These are phyloP conservation scores for Andricus curvator DNA, from an alignment of 2,888 invertebrate genomes.

Conservation along the genomic window DNA sequence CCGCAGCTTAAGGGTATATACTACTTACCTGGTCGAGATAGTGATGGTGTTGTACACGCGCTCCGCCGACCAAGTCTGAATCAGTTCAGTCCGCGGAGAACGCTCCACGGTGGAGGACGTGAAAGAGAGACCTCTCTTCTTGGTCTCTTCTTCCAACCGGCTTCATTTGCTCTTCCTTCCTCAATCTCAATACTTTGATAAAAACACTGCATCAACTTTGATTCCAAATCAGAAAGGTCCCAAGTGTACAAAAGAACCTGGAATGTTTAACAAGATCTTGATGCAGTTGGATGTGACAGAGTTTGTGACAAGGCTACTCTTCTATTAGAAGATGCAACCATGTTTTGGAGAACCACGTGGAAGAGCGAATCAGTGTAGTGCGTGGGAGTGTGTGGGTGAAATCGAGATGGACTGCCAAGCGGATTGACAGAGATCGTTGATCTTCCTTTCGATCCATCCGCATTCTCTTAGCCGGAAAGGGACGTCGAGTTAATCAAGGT, in stretches of 20 bases:
- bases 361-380: constrained; percentile 30
- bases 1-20: constrained; percentile 59
- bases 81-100: constrained; percentile 76
- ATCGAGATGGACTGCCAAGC: constrained; percentile 22
- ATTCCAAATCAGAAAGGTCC: not conserved
- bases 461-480: constrained; percentile 49
- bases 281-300: not conserved
- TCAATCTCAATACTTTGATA: not conserved
- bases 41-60: constrained; percentile 59
- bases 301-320: no score
- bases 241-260: not conserved
- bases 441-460: constrained; percentile 42
- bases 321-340: not conserved
- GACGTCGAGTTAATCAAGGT: not conserved
- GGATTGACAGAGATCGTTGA: constrained; percentile 22
- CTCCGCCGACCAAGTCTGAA: constrained; percentile 57
- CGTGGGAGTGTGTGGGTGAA: constrained; percentile 36
- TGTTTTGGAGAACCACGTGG: not conserved
- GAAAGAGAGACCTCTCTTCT: constrained; percentile 46
- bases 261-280: not conserved
- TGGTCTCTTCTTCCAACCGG: not conserved
- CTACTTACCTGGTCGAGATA: constrained; percentile 57
- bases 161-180: not conserved
- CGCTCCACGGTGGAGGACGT: constrained; percentile 73
- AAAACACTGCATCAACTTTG: no score